Base-by-base conservation (phyloP, 2,797 vertebrate genomes). In the Xenentodon cancila region DNA sequence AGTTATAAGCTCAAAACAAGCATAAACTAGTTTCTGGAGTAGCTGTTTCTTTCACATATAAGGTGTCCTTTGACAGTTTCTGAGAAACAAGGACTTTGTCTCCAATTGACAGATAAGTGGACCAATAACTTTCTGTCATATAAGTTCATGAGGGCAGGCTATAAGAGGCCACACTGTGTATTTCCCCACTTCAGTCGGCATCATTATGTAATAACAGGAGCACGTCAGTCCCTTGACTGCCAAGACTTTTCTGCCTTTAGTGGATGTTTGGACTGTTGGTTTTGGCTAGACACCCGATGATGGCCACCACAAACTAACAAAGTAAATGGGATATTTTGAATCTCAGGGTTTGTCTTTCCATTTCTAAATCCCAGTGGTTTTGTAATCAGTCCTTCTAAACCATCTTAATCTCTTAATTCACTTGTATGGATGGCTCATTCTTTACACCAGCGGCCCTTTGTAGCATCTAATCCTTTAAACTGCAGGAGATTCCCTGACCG, bases 381-480 rank as follows among this genome's bases (percentile, higher is more conserved):
- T 91, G 89, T 93, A 93, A 94, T 94, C 91, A 92, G 90, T 91
- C 92, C 91, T 92, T 89, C 88, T 93, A 93, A 93, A 93, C 88
- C 92, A 91, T 93, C 89, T 92, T 94, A 94, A 94, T 92, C 93
- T 94, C 88, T 94, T 93, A 94, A 93, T 94, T 93, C 92, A 94
- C 93, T 93, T 91, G 91, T 91, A 94, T 91, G 90, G 85, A 89
- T 85, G 81, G 85, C 81, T 90, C 86, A 87, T 81, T 81, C 84
- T 85, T 86, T 91, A 81, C 89, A 91, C 90, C 87, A 84, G 79
- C 77, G 84, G 90, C 91, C 90, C 90, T 93, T 93, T 92, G 91
- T 91, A 90, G 79, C 86, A 64, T 84, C 84, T 94, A 94, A 93
- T 94, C 93, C 92, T 90, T 82, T 93, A 93, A 93, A 93, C 89